These are phyloP conservation scores for Siphlonurus alternatus DNA, from an alignment of 2,888 invertebrate genomes.

Conservation along the genomic window DNA sequence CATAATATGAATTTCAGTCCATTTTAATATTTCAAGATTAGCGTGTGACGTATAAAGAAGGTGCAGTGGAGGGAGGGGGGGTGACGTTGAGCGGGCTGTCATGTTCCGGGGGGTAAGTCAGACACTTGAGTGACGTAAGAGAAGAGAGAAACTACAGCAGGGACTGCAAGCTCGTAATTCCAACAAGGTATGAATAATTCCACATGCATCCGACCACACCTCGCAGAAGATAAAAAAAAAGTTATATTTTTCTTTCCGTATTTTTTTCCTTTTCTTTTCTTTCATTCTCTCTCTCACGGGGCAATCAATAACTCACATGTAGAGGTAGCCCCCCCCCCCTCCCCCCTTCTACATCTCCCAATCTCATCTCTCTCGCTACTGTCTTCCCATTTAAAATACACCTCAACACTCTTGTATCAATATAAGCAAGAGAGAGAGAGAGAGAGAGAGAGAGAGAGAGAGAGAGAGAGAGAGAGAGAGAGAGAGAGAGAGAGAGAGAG, in stretches of 20 bases:
- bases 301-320: background rate
- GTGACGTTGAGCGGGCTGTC: too few species aligned
- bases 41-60: background rate
- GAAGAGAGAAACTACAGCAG: background rate
- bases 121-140: background rate
- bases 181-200: background rate
- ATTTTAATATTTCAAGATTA: background rate
- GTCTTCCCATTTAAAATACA: too few species aligned
- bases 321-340: too few species aligned
- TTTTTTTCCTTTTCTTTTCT: too few species aligned
- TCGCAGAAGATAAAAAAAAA: background rate
- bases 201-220: background rate
- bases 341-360: too few species aligned
- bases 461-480: too few species aligned
- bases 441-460: too few species aligned
- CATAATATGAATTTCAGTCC: background rate
- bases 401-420: too few species aligned
- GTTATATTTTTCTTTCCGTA: background rate
- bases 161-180: background rate
- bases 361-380: too few species aligned
- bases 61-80: background rate
- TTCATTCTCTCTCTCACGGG: background rate
- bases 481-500: too few species aligned
- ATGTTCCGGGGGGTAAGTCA: background rate
- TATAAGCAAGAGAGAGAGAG: too few species aligned